phyloP scores from a whole-genome alignment of 2,797 vertebrate species.

The Coracias cyanogaster region DNA sequence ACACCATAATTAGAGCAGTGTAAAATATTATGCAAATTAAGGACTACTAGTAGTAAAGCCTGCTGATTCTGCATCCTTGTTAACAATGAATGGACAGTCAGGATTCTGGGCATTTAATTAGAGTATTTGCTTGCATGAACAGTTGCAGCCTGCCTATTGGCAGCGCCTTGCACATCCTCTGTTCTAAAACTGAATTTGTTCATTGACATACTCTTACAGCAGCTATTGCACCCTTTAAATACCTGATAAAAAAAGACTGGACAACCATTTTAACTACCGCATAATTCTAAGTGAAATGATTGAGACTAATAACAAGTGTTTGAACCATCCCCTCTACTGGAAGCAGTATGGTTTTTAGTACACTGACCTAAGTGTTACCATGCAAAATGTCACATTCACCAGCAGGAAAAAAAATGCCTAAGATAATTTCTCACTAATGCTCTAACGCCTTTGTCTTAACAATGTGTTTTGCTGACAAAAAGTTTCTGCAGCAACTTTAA shows the following conservation, averaged over 20 bases:
- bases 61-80: neutral
- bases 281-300: neutral
- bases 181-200: neutral
- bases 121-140: neutral
- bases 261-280: neutral
- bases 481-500: neutral
- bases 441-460: neutral
- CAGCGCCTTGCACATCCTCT: neutral
- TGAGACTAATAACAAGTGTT: neutral
- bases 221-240: neutral
- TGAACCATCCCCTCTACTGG: neutral
- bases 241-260: neutral
- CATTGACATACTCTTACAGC: neutral
- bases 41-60: neutral
- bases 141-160: neutral
- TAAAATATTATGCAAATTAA: neutral
- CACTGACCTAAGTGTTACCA: neutral
- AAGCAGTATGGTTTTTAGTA: neutral
- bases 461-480: neutral
- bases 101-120: neutral
- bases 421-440: neutral
- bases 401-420: neutral
- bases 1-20: neutral
- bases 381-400: neutral
- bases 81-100: neutral